Evolutionary conservation across 1,140 invertebrate species (phyloP).

Genomic region (Elymnias hypermnestra): DNA sequence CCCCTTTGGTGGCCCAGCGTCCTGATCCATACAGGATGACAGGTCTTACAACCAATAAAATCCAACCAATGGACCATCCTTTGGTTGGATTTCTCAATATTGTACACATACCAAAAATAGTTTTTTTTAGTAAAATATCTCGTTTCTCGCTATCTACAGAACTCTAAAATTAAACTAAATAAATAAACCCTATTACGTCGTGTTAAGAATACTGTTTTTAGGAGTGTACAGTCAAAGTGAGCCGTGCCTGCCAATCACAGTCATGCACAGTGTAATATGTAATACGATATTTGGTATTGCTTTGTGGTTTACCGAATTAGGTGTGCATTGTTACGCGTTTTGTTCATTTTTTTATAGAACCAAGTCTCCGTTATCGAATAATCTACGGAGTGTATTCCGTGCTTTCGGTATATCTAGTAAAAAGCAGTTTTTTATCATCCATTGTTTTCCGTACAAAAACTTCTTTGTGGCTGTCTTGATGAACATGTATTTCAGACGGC

Average conservation of each 20-base stretch:
- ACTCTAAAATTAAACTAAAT: background rate
- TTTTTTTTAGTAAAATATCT: background rate
- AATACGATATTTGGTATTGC: constrained; percentile 25
- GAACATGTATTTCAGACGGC: no score
- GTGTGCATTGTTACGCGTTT: background rate
- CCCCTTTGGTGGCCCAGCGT: no score
- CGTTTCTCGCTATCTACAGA: background rate
- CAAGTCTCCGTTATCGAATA: background rate
- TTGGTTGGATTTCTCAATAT: no score
- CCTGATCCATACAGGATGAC: no score
- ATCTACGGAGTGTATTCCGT: no score
- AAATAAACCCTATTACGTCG: constrained; percentile 7
- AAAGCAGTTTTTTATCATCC: no score
- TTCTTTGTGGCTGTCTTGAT: no score
- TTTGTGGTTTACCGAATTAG: constrained; percentile 1
- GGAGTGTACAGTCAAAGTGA: constrained; percentile 8
- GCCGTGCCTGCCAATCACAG: constrained; percentile 37
- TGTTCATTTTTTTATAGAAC: background rate
- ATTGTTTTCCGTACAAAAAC: no score
- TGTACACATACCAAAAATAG: background rate
- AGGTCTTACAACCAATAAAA: no score
- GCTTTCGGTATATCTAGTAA: no score
- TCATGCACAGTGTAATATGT: constrained; percentile 31
- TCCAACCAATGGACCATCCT: no score
- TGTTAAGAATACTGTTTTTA: constrained; percentile 9